These are phyloP conservation scores for Vombatus ursinus DNA, from an alignment of 2,113 vertebrate species.

Conservation along the genomic window DNA sequence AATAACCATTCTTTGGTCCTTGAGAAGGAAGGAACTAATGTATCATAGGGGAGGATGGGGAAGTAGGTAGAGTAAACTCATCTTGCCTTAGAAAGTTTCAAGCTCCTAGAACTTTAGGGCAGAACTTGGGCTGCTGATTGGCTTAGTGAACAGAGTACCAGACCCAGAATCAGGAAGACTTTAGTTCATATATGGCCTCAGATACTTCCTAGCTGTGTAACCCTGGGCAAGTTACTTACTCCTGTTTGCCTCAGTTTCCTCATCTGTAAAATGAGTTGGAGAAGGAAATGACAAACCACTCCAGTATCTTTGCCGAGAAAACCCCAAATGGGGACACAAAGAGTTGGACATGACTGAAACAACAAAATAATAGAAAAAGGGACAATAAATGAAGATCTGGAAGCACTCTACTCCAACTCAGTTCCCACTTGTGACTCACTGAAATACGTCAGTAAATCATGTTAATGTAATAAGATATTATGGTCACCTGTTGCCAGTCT, in stretches of 20 bases:
- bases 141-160: too few species aligned
- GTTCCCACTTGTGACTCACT: background rate
- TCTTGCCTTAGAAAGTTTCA: background rate
- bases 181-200: too few species aligned
- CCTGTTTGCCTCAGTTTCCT: too few species aligned
- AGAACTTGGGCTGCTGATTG: background rate
- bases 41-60: background rate
- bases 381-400: background rate
- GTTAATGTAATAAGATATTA: background rate
- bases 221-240: too few species aligned
- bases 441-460: background rate
- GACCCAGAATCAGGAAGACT: too few species aligned
- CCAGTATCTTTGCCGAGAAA: too few species aligned
- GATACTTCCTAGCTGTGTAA: too few species aligned
- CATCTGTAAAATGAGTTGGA: too few species aligned
- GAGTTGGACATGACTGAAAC: background rate
- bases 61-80: fast-evolving
- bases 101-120: background rate
- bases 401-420: background rate
- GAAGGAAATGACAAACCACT: too few species aligned
- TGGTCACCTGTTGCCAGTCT: background rate
- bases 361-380: background rate
- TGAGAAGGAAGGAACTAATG: background rate
- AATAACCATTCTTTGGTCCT: background rate
- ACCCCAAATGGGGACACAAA: too few species aligned